These are phyloP conservation scores for Clarias macrocephalus DNA, from an alignment of 2,113 vertebrate species.

Conservation along the genomic window DNA sequence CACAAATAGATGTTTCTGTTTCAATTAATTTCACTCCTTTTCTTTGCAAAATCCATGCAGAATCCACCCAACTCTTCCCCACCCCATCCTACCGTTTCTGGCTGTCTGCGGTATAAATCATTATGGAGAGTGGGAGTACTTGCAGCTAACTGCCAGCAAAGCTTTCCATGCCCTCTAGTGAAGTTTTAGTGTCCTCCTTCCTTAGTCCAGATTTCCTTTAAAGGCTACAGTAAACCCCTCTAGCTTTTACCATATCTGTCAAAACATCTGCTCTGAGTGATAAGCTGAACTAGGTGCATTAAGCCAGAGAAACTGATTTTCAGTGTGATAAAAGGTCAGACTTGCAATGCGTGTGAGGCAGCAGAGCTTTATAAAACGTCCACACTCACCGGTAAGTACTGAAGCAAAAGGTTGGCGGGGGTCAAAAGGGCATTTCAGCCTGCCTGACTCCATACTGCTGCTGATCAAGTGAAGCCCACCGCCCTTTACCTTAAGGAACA, in stretches of 20 bases:
- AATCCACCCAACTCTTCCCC: neutral
- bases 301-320: neutral
- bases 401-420: slow-evolving; percentile 91
- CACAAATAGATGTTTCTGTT: neutral
- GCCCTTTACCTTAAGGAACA: slow-evolving; percentile 54
- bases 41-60: neutral
- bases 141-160: slow-evolving; percentile 7
- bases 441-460: slow-evolving; percentile 85
- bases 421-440: slow-evolving; percentile 95
- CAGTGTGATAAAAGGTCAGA: slow-evolving; percentile 18
- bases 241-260: slow-evolving; percentile 29
- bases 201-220: slow-evolving; percentile 14
- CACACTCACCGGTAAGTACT: slow-evolving; percentile 87
- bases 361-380: neutral
- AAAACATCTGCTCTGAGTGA: slow-evolving; percentile 10
- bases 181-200: slow-evolving; percentile 16
- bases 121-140: neutral
- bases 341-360: neutral
- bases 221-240: slow-evolving; percentile 13
- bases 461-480: slow-evolving; percentile 76
- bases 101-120: slow-evolving; percentile 31
- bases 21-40: neutral
- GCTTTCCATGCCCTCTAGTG: neutral
- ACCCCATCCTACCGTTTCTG: neutral
- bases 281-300: neutral